Conservation (phyloP, 2,888 invertebrate genomes). For the Cylloceria caligata region DNA sequence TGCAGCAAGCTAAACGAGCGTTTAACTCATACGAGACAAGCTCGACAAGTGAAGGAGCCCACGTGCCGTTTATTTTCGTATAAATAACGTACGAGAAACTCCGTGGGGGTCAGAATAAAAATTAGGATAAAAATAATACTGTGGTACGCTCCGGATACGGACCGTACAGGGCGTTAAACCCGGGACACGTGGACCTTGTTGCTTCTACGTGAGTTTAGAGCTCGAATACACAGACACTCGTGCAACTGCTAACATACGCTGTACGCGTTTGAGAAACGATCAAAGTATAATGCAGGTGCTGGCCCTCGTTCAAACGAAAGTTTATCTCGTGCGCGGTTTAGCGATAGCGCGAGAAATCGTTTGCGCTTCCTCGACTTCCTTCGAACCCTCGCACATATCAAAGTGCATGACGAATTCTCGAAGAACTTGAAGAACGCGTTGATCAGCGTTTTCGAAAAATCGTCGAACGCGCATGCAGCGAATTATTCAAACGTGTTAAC, state of each 20-base stretch:
- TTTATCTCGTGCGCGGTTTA: conserved; percentile 43
- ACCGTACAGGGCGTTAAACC: conserved; percentile 58
- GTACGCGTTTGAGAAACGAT: not conserved
- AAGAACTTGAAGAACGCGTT: conserved; percentile 69
- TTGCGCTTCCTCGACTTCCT: conserved; percentile 25
- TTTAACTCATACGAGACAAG: not conserved
- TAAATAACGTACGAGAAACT: conserved; percentile 73
- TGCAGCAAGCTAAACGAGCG: not conserved
- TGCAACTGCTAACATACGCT: not conserved
- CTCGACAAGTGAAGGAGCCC: conserved; percentile 38
- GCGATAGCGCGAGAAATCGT: conserved; percentile 32
- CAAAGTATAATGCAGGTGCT: conserved; percentile 1
- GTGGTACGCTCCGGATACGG: conserved; percentile 18
- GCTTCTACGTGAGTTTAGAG: conserved; percentile 3
- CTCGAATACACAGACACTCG: not conserved
- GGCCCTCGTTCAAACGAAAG: conserved; percentile 33
- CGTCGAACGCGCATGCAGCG: not conserved
- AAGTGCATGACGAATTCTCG: conserved; percentile 29
- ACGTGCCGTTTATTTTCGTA: conserved; percentile 75
- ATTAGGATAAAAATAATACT: conserved; percentile 77
- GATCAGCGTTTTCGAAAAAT: conserved; percentile 52
- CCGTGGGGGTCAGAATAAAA: conserved; percentile 65
- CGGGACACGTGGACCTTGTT: conserved; percentile 29
- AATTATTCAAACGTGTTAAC: conserved; percentile 5
- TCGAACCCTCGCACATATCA: not conserved